phyloP scores from a whole-genome alignment of 2,888 invertebrate species.

The Lochmaea capreae region DNA sequence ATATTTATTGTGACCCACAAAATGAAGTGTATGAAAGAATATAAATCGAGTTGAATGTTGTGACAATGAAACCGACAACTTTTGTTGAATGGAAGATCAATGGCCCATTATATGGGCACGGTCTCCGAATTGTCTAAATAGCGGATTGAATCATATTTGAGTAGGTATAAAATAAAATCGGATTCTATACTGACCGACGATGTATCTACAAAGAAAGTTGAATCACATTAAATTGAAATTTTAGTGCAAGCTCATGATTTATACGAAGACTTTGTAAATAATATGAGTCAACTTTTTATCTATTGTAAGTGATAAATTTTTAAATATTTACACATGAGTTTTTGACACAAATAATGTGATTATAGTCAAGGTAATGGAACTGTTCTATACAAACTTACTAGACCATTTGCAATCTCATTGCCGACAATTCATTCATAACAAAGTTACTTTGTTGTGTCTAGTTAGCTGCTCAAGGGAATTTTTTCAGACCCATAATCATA shows the following conservation, averaged over 20 bases:
- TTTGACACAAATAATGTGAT: too few relatives aligned
- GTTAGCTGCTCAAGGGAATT: too few relatives aligned
- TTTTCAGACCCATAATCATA: too few relatives aligned
- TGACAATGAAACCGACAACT: slow-evolving; percentile 4
- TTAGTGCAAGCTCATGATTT: slow-evolving; percentile 1
- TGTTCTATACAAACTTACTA: too few relatives aligned
- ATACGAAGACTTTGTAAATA: neutral
- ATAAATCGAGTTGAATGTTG: neutral
- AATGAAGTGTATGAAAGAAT: neutral
- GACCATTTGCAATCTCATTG: too few relatives aligned
- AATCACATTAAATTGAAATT: neutral
- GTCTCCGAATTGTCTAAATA: slow-evolving; percentile 20
- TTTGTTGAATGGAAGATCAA: slow-evolving; percentile 22
- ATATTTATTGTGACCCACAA: neutral
- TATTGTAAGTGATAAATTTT: neutral
- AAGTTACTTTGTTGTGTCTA: too few relatives aligned
- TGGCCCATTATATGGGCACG: slow-evolving; percentile 25
- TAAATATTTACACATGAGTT: too few relatives aligned
- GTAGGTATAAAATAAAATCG: neutral
- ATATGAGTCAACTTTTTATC: neutral
- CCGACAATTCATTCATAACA: too few relatives aligned
- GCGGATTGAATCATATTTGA: slow-evolving; percentile 4
- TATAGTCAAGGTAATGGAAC: too few relatives aligned
- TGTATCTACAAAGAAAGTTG: neutral
- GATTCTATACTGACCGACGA: neutral